Conservation (phyloP, 2,797 vertebrate genomes). For the Hoplostethus mediterraneus region DNA sequence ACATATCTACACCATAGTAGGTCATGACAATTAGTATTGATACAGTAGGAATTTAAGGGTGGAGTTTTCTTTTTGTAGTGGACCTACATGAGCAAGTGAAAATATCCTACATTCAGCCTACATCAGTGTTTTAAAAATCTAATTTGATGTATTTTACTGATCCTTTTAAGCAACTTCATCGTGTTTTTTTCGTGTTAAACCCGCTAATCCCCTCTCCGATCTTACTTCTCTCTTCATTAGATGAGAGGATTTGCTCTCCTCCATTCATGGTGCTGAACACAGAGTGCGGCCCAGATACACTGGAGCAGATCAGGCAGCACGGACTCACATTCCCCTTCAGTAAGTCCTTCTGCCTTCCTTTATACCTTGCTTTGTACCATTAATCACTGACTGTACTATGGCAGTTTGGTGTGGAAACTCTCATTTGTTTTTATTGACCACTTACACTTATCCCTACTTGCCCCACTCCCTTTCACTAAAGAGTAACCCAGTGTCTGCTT, state of each 20-base stretch:
- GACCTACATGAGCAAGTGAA: too few relatives aligned
- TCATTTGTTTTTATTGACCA: not conserved
- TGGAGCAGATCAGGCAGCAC: slow-evolving; percentile 92
- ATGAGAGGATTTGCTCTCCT: slow-evolving; percentile 92
- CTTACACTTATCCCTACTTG: not conserved
- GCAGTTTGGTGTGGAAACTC: not conserved
- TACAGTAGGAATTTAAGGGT: too few relatives aligned
- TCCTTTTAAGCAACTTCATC: too few relatives aligned
- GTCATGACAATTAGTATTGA: too few relatives aligned
- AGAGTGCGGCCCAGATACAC: slow-evolving; percentile 91
- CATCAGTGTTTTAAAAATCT: too few relatives aligned
- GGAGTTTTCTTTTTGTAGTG: too few relatives aligned
- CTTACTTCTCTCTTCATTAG: slow-evolving; percentile 59
- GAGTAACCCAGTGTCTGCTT: not conserved
- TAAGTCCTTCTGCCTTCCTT: slow-evolving; percentile 77
- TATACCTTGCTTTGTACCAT: not conserved
- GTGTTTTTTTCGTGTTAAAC: not conserved
- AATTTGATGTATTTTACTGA: too few relatives aligned
- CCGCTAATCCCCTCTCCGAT: not conserved
- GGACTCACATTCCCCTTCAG: slow-evolving; percentile 97
- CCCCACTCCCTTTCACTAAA: not conserved
- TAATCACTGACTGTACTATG: not conserved
- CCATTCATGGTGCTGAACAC: slow-evolving; percentile 98
- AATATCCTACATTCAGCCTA: too few relatives aligned
- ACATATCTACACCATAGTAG: too few relatives aligned